These are phyloP conservation scores for Montipora sp. DNA, from an alignment of 64 coral and sea anemone genomes.

Conservation along the genomic window DNA sequence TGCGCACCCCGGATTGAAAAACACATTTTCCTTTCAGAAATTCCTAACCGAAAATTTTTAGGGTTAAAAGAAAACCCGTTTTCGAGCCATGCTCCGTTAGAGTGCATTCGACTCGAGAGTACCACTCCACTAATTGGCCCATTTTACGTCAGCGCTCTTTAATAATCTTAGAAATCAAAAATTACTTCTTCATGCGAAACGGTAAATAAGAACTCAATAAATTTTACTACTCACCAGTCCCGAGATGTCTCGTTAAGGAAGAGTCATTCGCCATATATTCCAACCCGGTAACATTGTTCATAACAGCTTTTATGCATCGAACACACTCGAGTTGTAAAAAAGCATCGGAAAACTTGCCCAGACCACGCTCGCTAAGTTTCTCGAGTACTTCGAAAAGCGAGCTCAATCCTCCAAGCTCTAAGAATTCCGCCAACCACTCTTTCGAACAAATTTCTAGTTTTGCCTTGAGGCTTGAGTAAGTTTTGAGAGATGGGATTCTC, in stretches of 20 bases:
- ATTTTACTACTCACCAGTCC: constrained; percentile 61
- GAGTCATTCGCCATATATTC: constrained; percentile 73
- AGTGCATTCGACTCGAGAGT: background rate
- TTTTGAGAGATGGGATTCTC: constrained; percentile 86
- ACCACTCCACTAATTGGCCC: background rate
- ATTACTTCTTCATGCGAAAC: background rate
- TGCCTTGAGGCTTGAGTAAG: constrained; percentile 70
- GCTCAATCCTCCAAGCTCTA: constrained; percentile 60
- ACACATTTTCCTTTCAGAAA: too few relatives aligned
- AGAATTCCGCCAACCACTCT: constrained; percentile 82
- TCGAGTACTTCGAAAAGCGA: constrained; percentile 86
- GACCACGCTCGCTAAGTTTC: constrained; percentile 64
- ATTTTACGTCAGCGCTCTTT: background rate
- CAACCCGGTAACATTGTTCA: constrained; percentile 80
- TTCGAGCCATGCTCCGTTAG: background rate
- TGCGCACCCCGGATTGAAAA: too few relatives aligned
- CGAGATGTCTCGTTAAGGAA: constrained; percentile 69
- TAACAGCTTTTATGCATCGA: constrained; percentile 86
- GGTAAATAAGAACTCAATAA: background rate
- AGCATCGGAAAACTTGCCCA: constrained; percentile 76
- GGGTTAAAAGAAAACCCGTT: background rate
- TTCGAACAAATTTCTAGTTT: constrained; percentile 73
- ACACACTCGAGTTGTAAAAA: constrained; percentile 91
- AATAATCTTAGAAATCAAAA: background rate
- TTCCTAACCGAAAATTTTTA: background rate